Base-by-base conservation (phyloP, 2,888 invertebrate genomes). In the Hemaris fuciformis region DNA sequence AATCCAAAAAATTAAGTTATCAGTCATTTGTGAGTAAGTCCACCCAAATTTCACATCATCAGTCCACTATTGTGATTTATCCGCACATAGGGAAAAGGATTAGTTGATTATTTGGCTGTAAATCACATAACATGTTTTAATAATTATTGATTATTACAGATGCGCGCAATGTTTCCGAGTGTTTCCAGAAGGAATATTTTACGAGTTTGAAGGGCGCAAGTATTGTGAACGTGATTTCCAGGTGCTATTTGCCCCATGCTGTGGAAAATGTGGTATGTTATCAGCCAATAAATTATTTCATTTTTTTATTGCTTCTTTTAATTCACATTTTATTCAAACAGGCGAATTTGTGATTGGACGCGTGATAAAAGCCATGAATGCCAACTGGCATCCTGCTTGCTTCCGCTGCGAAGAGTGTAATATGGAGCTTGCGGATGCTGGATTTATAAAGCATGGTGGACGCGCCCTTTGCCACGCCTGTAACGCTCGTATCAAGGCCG, bases 201-300 rank as follows among this genome's bases (percentile, higher is more conserved):
- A 99, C 87, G 99, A 99, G 93, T 99, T 99, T 86, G 99, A 99
- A 88, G 99, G 99, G 0, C 94, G 99, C 69, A 99, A 99, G 88
- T 99, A 99, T 86, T 99, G 99, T 81, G 99, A 99, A 89, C 97
- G 98, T 83, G 99, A 99, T 88, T 99, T 99, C 84, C 99, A 99
- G 88, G 99, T 99, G 22, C 93, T 99, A 6, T 99, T 98, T 93
- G 97, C 98, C 58, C 97, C 99, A 58, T 97, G 98, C 90, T 98
- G 98, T 87, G 96, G 97, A 88, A 95, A 95, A 93, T 96, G 96
- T 73, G 95, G 95, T 94, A 87, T 20, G 25, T 41, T 18, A 7
- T 27, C 22, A 34, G 15, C 0, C 1, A 34, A 15, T 31, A 41
- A 58, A 42, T 6, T 25, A 42, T 38, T 46, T 1, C 27, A 38